Percentiles rank a stretch among this genome's conserved stretches.
Conservation (phyloP, 2,797 vertebrate species). For the Bradypus variegatus region DNA sequence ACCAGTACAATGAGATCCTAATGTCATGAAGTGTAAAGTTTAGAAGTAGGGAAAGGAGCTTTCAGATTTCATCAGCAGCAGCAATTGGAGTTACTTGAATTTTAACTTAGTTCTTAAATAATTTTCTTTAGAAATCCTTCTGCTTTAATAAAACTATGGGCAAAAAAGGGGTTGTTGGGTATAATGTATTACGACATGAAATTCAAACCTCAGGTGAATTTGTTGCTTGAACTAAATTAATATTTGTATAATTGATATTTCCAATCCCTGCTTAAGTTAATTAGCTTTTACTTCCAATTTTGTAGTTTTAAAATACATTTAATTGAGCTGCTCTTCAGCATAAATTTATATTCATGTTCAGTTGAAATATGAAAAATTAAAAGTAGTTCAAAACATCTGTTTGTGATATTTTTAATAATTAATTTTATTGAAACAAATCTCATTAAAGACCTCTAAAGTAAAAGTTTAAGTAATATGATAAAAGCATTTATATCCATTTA, state of each 20-base stretch:
- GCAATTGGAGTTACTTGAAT: neutral
- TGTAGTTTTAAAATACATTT: conserved; percentile 60
- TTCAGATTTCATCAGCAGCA: neutral
- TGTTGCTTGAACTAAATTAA: conserved; percentile 67
- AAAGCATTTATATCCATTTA: conserved; percentile 28
- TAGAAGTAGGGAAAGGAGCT: neutral
- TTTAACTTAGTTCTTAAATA: conserved; percentile 23
- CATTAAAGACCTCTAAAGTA: conserved; percentile 32
- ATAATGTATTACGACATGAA: conserved; percentile 39
- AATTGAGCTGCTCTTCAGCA: conserved; percentile 64
- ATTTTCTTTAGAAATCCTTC: conserved; percentile 1
- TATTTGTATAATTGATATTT: conserved; percentile 72
- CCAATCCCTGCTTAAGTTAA: conserved; percentile 68
- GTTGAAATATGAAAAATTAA: conserved; percentile 58
- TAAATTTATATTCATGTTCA: conserved; percentile 68
- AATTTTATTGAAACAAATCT: conserved; percentile 48
- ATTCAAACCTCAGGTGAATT: conserved; percentile 61
- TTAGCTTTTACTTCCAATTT: conserved; percentile 68
- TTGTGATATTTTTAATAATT: conserved; percentile 49
- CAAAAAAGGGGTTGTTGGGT: conserved; percentile 5
- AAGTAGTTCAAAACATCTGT: conserved; percentile 56
- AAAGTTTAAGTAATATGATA: conserved; percentile 18
- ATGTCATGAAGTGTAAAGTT: neutral
- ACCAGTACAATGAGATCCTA: neutral
- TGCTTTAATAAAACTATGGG: conserved; percentile 18